A percentile compares a stretch with the other conserved stretches of the same genome.
phyloP scores from a whole-genome alignment of 2,888 invertebrate species.

The Elysia crispata region DNA sequence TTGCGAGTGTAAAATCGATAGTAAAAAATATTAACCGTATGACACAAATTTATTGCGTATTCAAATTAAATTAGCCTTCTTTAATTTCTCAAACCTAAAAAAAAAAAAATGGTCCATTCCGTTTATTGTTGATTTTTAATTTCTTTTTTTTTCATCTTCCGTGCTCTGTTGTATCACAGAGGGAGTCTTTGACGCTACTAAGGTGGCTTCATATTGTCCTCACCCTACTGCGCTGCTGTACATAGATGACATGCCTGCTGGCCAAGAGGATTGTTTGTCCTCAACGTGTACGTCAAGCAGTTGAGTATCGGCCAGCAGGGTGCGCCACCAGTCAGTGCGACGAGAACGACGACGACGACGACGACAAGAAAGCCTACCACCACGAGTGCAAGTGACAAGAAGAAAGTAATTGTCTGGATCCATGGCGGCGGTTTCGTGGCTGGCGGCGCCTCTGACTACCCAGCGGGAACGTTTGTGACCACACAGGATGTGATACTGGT shows the following conservation, averaged over 20 bases:
- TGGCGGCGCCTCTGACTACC: conserved; percentile 86
- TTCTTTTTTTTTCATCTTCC: too few species aligned
- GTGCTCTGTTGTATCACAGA: too few species aligned
- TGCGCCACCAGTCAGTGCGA: conserved; percentile 69
- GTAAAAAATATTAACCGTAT: too few species aligned
- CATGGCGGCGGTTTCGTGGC: conserved; percentile 96
- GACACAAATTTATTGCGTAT: too few species aligned
- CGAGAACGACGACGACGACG: too few species aligned
- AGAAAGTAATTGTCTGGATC: conserved; percentile 92
- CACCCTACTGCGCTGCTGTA: not conserved
- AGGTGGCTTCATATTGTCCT: conserved; percentile 20
- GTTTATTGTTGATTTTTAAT: too few species aligned
- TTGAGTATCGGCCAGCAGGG: not conserved
- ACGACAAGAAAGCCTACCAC: too few species aligned
- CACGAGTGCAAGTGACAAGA: not conserved
- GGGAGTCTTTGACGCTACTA: conserved; percentile 25
- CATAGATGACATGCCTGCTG: not conserved
- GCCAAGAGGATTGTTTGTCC: conserved; percentile 90
- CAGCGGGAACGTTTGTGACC: conserved; percentile 85
- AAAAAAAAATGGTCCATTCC: too few species aligned
- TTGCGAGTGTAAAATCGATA: too few species aligned
- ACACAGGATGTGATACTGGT: conserved; percentile 94
- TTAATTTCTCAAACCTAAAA: too few species aligned
- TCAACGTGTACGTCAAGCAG: conserved; percentile 94
- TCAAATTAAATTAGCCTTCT: too few species aligned